phyloP scores from a whole-genome alignment of 2,797 vertebrate species.

The Pristis pectinata region DNA sequence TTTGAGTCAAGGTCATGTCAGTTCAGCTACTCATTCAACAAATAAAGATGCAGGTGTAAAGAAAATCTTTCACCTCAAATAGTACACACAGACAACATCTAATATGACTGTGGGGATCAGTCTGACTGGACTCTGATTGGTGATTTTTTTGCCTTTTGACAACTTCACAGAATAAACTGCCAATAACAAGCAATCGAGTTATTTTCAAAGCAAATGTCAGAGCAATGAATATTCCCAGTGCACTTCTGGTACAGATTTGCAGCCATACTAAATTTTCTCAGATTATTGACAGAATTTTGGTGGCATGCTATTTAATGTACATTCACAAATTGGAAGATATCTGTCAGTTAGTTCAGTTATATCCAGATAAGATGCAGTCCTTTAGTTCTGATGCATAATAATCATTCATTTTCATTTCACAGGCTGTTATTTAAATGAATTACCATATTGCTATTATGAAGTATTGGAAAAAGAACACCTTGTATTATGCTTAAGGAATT shows the following conservation, averaged over 20 bases:
- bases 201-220: not conserved
- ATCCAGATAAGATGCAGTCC: not conserved
- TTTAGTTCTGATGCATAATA: not conserved
- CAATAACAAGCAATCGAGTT: not conserved
- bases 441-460: not conserved
- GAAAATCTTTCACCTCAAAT: not conserved
- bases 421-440: slow-evolving; percentile 23
- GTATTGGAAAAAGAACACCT: not conserved
- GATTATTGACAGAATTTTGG: not conserved
- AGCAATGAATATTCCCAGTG: not conserved
- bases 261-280: not conserved
- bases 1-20: not conserved
- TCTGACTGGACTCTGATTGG: not conserved
- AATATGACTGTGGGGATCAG: not conserved
- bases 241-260: not conserved
- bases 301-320: too few relatives aligned
- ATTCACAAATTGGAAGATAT: not conserved
- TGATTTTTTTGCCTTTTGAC: not conserved
- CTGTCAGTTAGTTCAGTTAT: not conserved
- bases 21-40: not conserved
- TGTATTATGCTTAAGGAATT: not conserved
- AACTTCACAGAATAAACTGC: not conserved
- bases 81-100: not conserved
- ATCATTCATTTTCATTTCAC: not conserved
- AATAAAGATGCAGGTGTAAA: not conserved